These are phyloP conservation scores for Lypha dubia DNA, from an alignment of 2,888 invertebrate species.

Conservation along the genomic window DNA sequence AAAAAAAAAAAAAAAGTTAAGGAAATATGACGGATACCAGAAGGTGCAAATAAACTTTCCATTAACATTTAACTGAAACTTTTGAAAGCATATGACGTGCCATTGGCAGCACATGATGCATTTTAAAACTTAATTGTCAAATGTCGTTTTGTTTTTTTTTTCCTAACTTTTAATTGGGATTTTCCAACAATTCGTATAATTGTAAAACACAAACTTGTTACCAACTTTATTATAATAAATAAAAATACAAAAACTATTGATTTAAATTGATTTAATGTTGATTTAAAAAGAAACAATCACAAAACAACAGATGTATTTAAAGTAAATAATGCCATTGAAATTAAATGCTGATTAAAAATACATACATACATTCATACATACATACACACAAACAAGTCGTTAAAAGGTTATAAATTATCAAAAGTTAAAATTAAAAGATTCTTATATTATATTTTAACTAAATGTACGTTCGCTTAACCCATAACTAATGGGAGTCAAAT, in stretches of 20 bases:
- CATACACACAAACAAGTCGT: no score
- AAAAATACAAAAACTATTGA: conserved; percentile 16
- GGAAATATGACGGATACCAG: no score
- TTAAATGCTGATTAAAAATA: not conserved
- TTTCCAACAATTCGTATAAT: conserved; percentile 35
- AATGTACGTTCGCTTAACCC: no score
- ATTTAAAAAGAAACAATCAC: conserved; percentile 27
- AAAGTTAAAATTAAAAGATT: not conserved
- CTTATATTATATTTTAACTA: no score
- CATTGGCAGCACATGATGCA: conserved; percentile 2
- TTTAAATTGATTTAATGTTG: conserved; percentile 41
- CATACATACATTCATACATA: no score
- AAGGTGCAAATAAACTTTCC: no score
- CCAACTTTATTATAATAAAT: conserved; percentile 22
- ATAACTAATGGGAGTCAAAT: no score
- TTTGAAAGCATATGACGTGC: not conserved
- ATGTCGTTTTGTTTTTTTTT: conserved; percentile 13
- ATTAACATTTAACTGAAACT: no score
- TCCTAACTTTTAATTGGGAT: conserved; percentile 35
- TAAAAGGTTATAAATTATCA: not conserved
- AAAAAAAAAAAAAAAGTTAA: no score
- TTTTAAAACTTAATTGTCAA: conserved; percentile 15
- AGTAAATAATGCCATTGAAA: conserved; percentile 20
- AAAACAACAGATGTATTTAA: not conserved
- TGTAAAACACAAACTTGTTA: conserved; percentile 24